Evolutionary conservation across 2,888 invertebrate genomes (phyloP), one percentile per base, ranked within the genome.

Genomic region (Polydrusus cervinus): DNA sequence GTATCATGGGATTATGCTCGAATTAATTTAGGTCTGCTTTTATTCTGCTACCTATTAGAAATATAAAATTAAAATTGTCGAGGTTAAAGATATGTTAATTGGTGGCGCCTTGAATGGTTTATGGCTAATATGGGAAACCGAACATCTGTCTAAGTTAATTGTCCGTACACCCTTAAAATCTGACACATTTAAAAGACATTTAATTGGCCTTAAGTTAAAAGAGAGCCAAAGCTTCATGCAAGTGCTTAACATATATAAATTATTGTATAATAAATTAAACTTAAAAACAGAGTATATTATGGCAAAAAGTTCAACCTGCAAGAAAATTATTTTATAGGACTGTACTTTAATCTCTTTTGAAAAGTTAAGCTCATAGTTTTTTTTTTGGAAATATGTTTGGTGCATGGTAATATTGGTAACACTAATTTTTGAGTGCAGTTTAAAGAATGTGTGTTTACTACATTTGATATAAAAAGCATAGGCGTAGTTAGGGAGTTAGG

Each of bases 51-150:
- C 16, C 57, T 38, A 57, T 10, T 38, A 3, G 34, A 60, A 38
- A 18, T 34, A 34, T 16, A 10, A 60, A 18, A 13, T 13, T 34
- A 60, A 60, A 16, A 60, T 60, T 60, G 10, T 60, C 38, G 57
- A 2, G 16, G 18, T 8, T 34, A 49, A 18, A 67, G 34, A 0
- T 45, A 55, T 61, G 70, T 43, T 60, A 70, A 60, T 38, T 61
- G 57, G 60, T 62, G 62, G 62, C 62, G 62, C 62, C 62, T 62
- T 30, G n/a, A 45, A 30, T 62, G 16, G 47, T 30, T 62, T 47
- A 47, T 20, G 30, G 45, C 47, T 62, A 68, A 53, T 43, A 40
- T 9, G 55, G 51, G 55, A 45, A 13, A 45, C n/a, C 38, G 10
- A 13, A 68, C 57, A 57, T 57, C 45, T 60, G 57, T 47, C 55